Conservation (phyloP, 2,888 invertebrate species). For the Electrophaes corylata region DNA sequence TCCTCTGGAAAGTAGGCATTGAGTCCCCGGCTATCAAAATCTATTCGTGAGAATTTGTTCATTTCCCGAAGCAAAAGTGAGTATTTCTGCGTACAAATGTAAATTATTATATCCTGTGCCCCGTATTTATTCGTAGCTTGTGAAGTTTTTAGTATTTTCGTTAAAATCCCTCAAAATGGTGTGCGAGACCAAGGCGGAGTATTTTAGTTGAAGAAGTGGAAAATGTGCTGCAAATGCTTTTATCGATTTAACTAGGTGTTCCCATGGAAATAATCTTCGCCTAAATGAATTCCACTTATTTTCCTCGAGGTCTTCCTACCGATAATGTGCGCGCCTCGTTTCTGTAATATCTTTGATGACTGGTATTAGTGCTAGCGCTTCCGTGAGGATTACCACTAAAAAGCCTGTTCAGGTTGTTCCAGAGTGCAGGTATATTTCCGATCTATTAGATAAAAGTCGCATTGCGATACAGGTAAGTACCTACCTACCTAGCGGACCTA, state of each 20-base stretch:
- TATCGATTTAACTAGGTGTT: constrained; percentile 76
- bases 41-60: constrained; percentile 82
- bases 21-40: constrained; percentile 83
- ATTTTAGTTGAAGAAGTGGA: constrained; percentile 53
- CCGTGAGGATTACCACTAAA: constrained; percentile 73
- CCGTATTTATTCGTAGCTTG: constrained; percentile 12
- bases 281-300: constrained; percentile 48
- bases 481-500: constrained; percentile 12
- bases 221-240: constrained; percentile 58
- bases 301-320: constrained; percentile 39
- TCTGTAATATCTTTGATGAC: constrained; percentile 68
- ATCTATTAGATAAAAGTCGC: constrained; percentile 26
- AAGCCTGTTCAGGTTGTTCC: constrained; percentile 53
- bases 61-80: constrained; percentile 77
- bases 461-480: constrained; percentile 31
- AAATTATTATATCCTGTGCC: constrained; percentile 28
- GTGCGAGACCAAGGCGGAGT: constrained; percentile 51
- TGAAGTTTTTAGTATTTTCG: constrained; percentile 35
- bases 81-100: constrained; percentile 59
- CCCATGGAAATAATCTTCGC: constrained; percentile 69
- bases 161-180: constrained; percentile 55
- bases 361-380: constrained; percentile 77
- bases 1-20: constrained; percentile 83
- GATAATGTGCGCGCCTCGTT: constrained; percentile 46
- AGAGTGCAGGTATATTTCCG: constrained; percentile 57